phyloP scores from a whole-genome alignment of 2,888 invertebrate species.

The Agonopterix subpropinquella region DNA sequence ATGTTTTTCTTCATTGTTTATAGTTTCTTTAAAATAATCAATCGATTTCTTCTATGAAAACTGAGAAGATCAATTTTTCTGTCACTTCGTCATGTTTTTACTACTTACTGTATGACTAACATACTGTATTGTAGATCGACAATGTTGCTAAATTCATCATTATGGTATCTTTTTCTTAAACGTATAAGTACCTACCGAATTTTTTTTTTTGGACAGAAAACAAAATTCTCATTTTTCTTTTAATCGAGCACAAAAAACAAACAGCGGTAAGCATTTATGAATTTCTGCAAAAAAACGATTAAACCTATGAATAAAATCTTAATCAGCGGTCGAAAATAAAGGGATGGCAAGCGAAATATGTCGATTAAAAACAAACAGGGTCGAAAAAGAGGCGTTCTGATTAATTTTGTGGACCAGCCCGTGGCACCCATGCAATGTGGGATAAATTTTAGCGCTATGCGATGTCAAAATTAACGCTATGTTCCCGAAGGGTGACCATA shows the following conservation, averaged over 20 bases:
- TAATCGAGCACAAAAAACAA: slow-evolving; percentile 6
- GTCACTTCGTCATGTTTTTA: too few species aligned
- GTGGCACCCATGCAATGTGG: slow-evolving; percentile 35
- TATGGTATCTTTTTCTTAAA: not conserved
- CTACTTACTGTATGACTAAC: too few species aligned
- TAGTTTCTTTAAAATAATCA: slow-evolving; percentile 36
- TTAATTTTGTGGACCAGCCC: slow-evolving; percentile 60
- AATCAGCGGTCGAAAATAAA: slow-evolving; percentile 59
- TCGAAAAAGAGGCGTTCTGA: slow-evolving; percentile 64
- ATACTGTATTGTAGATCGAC: too few species aligned
- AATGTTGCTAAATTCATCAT: too few species aligned
- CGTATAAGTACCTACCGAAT: too few species aligned
- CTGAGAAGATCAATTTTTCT: too few species aligned
- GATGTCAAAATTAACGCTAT: slow-evolving; percentile 63
- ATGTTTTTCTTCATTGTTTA: slow-evolving; percentile 55
- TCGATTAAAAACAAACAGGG: slow-evolving; percentile 65
- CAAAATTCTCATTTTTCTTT: not conserved
- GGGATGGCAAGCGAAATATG: slow-evolving; percentile 44
- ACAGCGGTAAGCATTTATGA: slow-evolving; percentile 10
- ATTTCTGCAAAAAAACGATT: slow-evolving; percentile 32
- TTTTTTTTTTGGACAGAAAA: not conserved
- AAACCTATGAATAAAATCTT: slow-evolving; percentile 70
- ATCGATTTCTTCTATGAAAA: slow-evolving; percentile 1
- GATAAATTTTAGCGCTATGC: slow-evolving; percentile 51
- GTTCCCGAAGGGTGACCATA: slow-evolving; percentile 34